Base-by-base conservation (phyloP, 2,888 invertebrate genomes). In the Phortica magna region DNA sequence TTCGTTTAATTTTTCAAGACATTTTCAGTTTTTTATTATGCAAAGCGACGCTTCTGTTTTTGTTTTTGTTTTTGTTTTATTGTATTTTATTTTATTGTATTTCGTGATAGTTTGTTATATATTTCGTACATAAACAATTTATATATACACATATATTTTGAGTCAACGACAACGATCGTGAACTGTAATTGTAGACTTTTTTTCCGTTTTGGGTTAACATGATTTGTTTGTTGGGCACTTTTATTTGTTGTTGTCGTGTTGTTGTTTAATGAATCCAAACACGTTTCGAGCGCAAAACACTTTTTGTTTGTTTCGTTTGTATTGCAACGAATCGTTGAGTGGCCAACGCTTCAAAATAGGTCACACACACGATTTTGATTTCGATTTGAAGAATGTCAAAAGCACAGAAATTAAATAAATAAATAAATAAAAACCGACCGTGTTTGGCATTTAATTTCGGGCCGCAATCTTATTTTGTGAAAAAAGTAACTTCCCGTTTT, bases 1-100 rank as follows among this genome's bases (percentile, higher is more conserved):
- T 65, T 17, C 79, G 77, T 81, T 78, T 79, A 78, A 64, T 42
- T 68, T 79, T 76, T 81, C 10, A 61, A 61, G 22, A 31, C 55
- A 53, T 31, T 55, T 70, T 53, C 22, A 61, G 22, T 1, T 53
- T 53, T 10, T 68, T 71, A 71, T 71, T 71, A 71, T 71, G 70
- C 70, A 71, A 71, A 71, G 55, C 70, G 53, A 53, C 7, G 12
- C 31, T 55, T 71, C 31, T 14, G 10, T 55, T 31, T 70, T 48
- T 65, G 10, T 65, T 17, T 31, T 43, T 43, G n/a, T 64, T 55
- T 71, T 55, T 14, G 10, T 55, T 31, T 70, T 48, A 59, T 9
- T 48, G 48, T 70, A 53, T 71, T 68, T 67, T 14, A 19, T 19
- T 68, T 55, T 71, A 17, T 71, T 71, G 22, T n/a, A 14, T 31